Evolutionary conservation across 2,797 vertebrate species (phyloP).

Genomic region (Silurus lanzhouensis): DNA sequence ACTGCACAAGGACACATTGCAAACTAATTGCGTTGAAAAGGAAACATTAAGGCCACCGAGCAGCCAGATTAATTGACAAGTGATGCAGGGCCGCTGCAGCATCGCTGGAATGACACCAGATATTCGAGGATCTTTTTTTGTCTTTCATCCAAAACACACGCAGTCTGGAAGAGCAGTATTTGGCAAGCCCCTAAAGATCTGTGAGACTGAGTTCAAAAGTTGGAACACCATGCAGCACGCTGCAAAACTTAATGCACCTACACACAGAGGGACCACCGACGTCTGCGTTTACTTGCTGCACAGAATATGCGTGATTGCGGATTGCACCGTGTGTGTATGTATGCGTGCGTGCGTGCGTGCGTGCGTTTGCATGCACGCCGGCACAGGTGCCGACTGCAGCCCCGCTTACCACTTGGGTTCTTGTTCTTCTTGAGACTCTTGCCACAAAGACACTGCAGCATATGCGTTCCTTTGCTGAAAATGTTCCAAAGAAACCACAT

Average conservation of each 20-base stretch:
- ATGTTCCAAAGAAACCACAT: conserved; percentile 99
- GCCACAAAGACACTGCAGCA: conserved; percentile 99
- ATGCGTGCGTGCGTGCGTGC: neutral
- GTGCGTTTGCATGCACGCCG: conserved; percentile 26
- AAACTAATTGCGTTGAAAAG: conserved; percentile 1
- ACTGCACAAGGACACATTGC: neutral
- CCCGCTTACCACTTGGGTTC: conserved; percentile 95
- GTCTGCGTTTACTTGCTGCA: conserved; percentile 65
- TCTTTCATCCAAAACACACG: conserved; percentile 40
- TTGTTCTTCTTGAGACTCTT: conserved; percentile 99
- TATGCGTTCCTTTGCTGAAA: conserved; percentile 99
- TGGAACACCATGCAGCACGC: conserved; percentile 69
- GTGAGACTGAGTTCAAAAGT: conserved; percentile 71
- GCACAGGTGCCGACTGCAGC: conserved; percentile 79
- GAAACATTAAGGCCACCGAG: conserved; percentile 47
- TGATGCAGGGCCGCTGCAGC: conserved; percentile 75
- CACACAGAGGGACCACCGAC: neutral
- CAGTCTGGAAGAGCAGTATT: conserved; percentile 6
- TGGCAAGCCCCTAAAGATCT: conserved; percentile 19
- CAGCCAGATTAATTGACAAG: conserved; percentile 68
- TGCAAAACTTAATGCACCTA: conserved; percentile 14
- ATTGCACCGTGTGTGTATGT: neutral
- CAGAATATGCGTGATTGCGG: conserved; percentile 70
- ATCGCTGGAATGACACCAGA: conserved; percentile 67
- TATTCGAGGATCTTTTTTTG: conserved; percentile 33